These are phyloP conservation scores for Sebastes ruberrimus DNA, from an alignment of 2,797 vertebrate genomes.

Conservation along the genomic window DNA sequence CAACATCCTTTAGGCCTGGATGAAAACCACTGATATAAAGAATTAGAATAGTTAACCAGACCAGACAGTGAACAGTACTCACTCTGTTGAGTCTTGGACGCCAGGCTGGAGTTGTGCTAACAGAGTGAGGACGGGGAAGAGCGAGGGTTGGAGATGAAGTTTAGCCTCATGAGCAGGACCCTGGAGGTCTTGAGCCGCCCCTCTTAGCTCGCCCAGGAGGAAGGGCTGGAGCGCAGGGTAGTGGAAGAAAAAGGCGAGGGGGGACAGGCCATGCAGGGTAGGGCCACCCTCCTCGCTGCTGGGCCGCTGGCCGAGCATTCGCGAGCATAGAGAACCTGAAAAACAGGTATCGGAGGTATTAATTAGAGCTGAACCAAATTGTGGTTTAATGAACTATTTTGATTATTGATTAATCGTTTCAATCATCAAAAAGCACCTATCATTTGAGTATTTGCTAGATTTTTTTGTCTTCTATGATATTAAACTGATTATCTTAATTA, in stretches of 20 bases:
- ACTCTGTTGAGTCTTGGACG: slow-evolving; percentile 78
- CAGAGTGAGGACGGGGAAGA: slow-evolving; percentile 89
- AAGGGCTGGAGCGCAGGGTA: slow-evolving; percentile 83
- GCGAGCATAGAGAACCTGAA: slow-evolving; percentile 86
- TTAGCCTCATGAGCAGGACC: slow-evolving; percentile 35
- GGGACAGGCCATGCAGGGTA: slow-evolving; percentile 80
- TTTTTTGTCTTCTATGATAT: not conserved
- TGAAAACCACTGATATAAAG: not conserved
- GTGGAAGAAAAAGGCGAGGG: slow-evolving; percentile 85
- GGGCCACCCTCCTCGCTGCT: slow-evolving; percentile 68
- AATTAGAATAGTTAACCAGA: not conserved
- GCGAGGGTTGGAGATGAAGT: slow-evolving; percentile 81
- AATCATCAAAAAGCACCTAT: not conserved
- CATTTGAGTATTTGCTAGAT: not conserved
- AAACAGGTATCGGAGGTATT: not conserved
- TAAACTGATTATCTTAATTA: not conserved
- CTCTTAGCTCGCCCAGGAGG: slow-evolving; percentile 81
- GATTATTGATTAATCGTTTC: not conserved
- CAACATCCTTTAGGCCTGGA: not conserved
- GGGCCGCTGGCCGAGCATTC: slow-evolving; percentile 87
- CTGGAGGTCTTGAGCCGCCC: slow-evolving; percentile 67
- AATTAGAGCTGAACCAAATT: not conserved
- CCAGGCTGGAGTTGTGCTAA: slow-evolving; percentile 90
- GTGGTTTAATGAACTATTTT: not conserved
- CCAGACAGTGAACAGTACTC: slow-evolving; percentile 16